These are phyloP conservation scores for Hirtodrosophila confusa DNA, from an alignment of 2,888 invertebrate species.

Conservation along the genomic window DNA sequence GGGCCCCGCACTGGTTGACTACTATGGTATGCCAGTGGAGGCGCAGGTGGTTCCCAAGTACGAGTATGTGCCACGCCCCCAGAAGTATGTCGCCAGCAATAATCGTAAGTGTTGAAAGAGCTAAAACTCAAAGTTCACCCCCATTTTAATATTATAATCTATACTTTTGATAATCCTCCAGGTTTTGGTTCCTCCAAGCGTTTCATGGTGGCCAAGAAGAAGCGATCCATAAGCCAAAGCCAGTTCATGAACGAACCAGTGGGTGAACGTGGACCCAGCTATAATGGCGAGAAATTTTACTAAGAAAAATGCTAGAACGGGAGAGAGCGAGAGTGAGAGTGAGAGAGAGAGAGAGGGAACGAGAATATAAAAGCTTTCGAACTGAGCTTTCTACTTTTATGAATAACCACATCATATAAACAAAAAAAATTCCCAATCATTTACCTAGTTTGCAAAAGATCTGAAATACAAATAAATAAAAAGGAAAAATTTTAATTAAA, in stretches of 20 bases:
- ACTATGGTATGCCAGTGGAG: slow-evolving; percentile 81
- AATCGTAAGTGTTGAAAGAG: slow-evolving; percentile 77
- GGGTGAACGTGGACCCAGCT: slow-evolving; percentile 75
- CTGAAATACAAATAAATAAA: slow-evolving; percentile 12
- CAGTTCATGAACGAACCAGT: slow-evolving; percentile 75
- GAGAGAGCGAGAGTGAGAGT: neutral
- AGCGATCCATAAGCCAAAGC: slow-evolving; percentile 80
- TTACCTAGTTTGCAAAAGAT: slow-evolving; percentile 35
- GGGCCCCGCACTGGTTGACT: slow-evolving; percentile 77
- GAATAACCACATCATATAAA: slow-evolving; percentile 30
- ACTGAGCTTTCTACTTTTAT: slow-evolving; percentile 46
- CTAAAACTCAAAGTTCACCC: neutral
- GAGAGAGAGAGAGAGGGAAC: slow-evolving; percentile 6
- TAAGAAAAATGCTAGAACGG: slow-evolving; percentile 45
- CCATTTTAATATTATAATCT: neutral
- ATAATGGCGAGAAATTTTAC: slow-evolving; percentile 79
- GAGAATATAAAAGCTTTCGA: slow-evolving; percentile 39
- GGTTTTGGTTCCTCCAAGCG: slow-evolving; percentile 81
- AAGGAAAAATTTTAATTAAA: slow-evolving; percentile 33
- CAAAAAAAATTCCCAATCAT: slow-evolving; percentile 28
- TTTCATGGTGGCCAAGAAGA: slow-evolving; percentile 84
- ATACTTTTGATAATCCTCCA: slow-evolving; percentile 23
- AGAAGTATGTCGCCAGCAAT: slow-evolving; percentile 73
- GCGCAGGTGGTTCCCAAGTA: slow-evolving; percentile 81
- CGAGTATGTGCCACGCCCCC: slow-evolving; percentile 80